Conservation (phyloP, 2,113 vertebrate genomes). For the Pterocles gutturalis region DNA sequence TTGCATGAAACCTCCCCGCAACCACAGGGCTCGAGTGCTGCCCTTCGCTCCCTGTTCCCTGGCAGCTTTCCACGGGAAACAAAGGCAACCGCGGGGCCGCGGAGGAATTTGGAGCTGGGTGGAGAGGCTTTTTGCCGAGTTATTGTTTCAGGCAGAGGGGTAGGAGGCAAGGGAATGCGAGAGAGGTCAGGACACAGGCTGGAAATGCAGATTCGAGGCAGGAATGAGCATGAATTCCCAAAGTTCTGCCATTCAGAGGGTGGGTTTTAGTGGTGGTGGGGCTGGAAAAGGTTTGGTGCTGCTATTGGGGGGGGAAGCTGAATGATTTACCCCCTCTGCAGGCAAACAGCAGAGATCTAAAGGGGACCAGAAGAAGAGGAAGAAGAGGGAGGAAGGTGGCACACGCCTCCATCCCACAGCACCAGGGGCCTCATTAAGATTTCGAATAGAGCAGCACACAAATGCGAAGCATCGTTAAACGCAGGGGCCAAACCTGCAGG, state of each 20-base stretch:
- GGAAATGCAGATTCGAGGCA: background rate
- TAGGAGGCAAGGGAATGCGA: slow-evolving; percentile 10
- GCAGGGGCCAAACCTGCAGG: background rate
- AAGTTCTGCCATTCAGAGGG: background rate
- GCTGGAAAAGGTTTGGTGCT: background rate
- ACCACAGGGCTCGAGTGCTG: background rate
- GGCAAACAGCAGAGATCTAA: background rate
- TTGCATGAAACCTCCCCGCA: slow-evolving; percentile 50
- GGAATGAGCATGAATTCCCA: background rate
- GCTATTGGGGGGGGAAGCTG: background rate
- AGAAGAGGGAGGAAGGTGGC: background rate
- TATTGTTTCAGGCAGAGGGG: slow-evolving; percentile 40
- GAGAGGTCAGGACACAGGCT: background rate
- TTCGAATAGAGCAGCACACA: background rate
- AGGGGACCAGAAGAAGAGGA: background rate
- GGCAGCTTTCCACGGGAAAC: slow-evolving; percentile 54
- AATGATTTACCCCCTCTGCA: background rate
- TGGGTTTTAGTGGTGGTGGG: background rate
- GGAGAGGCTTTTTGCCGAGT: slow-evolving; percentile 9
- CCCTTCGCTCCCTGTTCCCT: slow-evolving; percentile 53
- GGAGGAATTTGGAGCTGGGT: slow-evolving; percentile 54
- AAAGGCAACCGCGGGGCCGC: slow-evolving; percentile 35
- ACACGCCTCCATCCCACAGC: background rate
- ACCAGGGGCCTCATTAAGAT: background rate
- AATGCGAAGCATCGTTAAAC: background rate